phyloP scores from a whole-genome alignment of 2,888 invertebrate genomes.

The Coremacera marginata region DNA sequence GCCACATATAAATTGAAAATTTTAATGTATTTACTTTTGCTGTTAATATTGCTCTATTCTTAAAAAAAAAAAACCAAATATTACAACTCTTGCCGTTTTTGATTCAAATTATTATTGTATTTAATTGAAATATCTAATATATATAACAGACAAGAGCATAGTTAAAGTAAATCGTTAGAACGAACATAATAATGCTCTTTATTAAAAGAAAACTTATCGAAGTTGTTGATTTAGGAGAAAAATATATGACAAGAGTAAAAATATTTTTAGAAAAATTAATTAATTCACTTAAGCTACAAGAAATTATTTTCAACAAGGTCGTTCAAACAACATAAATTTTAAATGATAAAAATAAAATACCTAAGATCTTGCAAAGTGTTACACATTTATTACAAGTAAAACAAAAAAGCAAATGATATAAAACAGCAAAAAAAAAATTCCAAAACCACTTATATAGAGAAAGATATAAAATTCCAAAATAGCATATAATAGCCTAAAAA shows the following conservation, averaged over 20 bases:
- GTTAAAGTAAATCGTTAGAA: not conserved
- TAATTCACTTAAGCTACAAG: slow-evolving; percentile 23
- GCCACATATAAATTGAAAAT: not conserved
- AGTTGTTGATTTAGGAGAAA: slow-evolving; percentile 11
- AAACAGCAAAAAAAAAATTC: slow-evolving; percentile 23
- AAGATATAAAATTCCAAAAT: slow-evolving; percentile 50
- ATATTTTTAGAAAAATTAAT: not conserved
- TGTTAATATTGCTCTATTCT: not conserved
- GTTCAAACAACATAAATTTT: slow-evolving; percentile 27
- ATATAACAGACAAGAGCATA: slow-evolving; percentile 3
- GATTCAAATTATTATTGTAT: slow-evolving; percentile 47
- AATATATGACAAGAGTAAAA: not conserved
- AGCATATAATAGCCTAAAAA: slow-evolving; percentile 46
- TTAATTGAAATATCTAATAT: slow-evolving; percentile 35
- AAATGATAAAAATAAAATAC: slow-evolving; percentile 20
- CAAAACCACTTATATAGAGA: slow-evolving; percentile 4
- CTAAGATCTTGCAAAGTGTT: slow-evolving; percentile 30
- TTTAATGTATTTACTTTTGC: not conserved
- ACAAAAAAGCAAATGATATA: slow-evolving; percentile 28
- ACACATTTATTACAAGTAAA: slow-evolving; percentile 25
- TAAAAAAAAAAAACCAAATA: not conserved
- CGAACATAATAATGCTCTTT: slow-evolving; percentile 42
- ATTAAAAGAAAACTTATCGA: slow-evolving; percentile 38
- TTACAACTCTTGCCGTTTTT: slow-evolving; percentile 49
- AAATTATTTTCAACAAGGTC: slow-evolving; percentile 18